Percentiles rank a stretch among this genome's conserved stretches.
Evolutionary conservation across 2,888 invertebrate species (phyloP).

Genomic region (Nemoura dubitans): DNA sequence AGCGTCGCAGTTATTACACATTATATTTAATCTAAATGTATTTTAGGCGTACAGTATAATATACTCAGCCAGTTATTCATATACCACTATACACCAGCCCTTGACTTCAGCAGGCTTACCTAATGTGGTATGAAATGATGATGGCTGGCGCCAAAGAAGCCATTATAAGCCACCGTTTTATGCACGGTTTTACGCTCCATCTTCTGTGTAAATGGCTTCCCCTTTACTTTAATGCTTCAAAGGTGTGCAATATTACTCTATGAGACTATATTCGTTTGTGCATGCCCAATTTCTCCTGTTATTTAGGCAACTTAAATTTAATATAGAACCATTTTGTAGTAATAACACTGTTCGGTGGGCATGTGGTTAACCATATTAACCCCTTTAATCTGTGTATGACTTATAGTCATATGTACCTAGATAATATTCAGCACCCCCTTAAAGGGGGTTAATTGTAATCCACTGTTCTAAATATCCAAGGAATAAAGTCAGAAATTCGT

Average conservation of each 20-base stretch:
- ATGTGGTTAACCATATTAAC: neutral
- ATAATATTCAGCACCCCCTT: constrained; percentile 5
- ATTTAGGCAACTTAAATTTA: neutral
- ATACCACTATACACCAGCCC: too few species aligned
- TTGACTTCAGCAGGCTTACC: neutral
- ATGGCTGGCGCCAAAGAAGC: constrained; percentile 23
- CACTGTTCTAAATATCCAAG: neutral
- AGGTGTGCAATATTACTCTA: constrained; percentile 3
- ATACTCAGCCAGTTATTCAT: neutral
- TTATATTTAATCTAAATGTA: neutral
- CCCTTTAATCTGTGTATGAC: neutral
- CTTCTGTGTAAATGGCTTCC: constrained; percentile 30
- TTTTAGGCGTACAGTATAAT: neutral
- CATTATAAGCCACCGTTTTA: constrained; percentile 29
- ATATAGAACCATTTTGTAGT: neutral
- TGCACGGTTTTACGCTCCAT: neutral
- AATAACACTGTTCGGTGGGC: neutral
- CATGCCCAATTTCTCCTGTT: constrained; percentile 12
- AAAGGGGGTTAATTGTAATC: neutral
- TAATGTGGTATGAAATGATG: constrained; percentile 15
- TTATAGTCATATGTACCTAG: neutral
- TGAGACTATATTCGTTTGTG: neutral
- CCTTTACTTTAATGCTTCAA: neutral
- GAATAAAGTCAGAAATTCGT: neutral
- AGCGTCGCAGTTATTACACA: neutral